Conservation (phyloP, 1,140 invertebrate genomes). For the Luehdorfia chinensis region DNA sequence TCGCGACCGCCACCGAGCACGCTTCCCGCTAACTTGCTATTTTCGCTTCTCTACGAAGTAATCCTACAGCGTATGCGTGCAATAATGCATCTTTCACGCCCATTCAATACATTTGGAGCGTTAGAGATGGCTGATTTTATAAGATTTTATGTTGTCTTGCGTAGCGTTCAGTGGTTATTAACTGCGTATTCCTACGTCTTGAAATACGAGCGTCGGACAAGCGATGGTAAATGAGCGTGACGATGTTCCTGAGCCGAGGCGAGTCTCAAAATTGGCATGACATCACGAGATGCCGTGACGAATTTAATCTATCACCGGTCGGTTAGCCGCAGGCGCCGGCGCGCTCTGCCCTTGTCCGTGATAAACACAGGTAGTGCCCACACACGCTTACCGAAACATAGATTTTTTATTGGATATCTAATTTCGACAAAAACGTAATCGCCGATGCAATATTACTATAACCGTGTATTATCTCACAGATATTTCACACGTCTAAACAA, state of each 20-base stretch:
- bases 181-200: slow-evolving; percentile 31
- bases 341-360: slow-evolving; percentile 22
- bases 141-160: neutral
- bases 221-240: slow-evolving; percentile 63
- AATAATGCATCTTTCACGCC: slow-evolving; percentile 44
- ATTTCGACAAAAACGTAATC: slow-evolving; percentile 46
- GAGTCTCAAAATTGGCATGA: slow-evolving; percentile 64
- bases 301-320: slow-evolving; percentile 72
- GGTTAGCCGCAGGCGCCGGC: slow-evolving; percentile 56
- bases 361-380: slow-evolving; percentile 64
- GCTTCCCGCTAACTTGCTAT: slow-evolving; percentile 58
- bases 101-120: slow-evolving; percentile 30
- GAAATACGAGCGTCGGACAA: slow-evolving; percentile 33
- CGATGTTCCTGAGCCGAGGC: slow-evolving; percentile 42
- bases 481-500: slow-evolving; percentile 11
- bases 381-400: slow-evolving; percentile 41
- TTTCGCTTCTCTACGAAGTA: slow-evolving; percentile 58
- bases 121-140: slow-evolving; percentile 3
- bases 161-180: slow-evolving; percentile 32
- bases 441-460: slow-evolving; percentile 29
- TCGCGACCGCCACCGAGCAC: slow-evolving; percentile 46
- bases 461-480: slow-evolving; percentile 29
- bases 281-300: slow-evolving; percentile 68
- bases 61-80: slow-evolving; percentile 29
- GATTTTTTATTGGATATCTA: slow-evolving; percentile 37